Evolutionary conservation across 2,113 vertebrate species (phyloP).

Genomic region (Chrysemys picta): DNA sequence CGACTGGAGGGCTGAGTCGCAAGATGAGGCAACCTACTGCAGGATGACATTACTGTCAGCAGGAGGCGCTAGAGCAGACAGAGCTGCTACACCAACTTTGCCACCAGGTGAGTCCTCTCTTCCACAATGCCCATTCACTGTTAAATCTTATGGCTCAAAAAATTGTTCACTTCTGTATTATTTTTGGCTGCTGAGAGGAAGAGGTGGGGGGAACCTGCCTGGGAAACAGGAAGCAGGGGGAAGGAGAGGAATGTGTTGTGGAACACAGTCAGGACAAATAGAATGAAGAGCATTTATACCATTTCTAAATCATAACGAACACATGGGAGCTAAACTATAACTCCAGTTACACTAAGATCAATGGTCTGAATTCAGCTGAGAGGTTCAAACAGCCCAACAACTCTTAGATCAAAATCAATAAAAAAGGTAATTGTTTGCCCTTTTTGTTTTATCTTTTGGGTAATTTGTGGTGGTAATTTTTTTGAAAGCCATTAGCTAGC

Average conservation of each 20-base stretch:
- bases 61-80: not conserved
- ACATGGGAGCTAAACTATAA: conserved; percentile 25
- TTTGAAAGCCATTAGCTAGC: not conserved
- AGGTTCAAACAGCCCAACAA: not conserved
- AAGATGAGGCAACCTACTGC: not conserved
- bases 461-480: not conserved
- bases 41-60: not conserved
- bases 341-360: not conserved
- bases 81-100: not conserved
- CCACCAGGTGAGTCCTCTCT: not conserved
- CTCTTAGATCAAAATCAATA: not conserved
- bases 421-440: not conserved
- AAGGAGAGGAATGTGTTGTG: conserved; percentile 41
- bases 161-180: conserved; percentile 61
- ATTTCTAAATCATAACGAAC: conserved; percentile 46
- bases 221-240: conserved; percentile 67
- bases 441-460: not conserved
- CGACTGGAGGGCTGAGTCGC: too few relatives aligned
- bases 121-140: conserved; percentile 29
- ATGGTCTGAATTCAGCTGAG: not conserved
- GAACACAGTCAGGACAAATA: conserved; percentile 54
- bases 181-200: conserved; percentile 68
- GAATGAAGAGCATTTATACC: conserved; percentile 45
- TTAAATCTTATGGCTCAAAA: conserved; percentile 52
- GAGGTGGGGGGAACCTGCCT: conserved; percentile 58